Conservation (phyloP, 2,888 invertebrate species). For the Autographa pulchrina region DNA sequence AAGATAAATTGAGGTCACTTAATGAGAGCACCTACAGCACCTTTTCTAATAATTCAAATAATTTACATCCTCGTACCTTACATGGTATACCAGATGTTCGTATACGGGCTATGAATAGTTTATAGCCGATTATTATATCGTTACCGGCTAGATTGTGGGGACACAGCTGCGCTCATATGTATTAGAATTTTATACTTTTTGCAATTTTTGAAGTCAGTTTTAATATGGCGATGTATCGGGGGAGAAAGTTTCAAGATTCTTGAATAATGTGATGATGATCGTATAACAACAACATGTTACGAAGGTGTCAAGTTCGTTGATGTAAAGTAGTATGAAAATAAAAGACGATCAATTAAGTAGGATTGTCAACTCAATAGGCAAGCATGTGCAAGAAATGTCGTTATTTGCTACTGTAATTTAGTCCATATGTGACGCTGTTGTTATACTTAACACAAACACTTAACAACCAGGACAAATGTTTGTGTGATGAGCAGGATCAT, state of each 20-base stretch:
- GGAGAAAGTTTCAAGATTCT: not conserved
- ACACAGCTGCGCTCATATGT: constrained; percentile 44
- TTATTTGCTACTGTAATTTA: too few species aligned
- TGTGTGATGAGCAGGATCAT: too few species aligned
- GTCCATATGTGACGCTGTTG: too few species aligned
- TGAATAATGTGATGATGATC: not conserved
- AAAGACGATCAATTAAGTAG: too few species aligned
- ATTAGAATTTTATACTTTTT: constrained; percentile 32
- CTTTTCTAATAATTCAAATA: constrained; percentile 25
- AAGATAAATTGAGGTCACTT: not conserved
- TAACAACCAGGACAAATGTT: too few species aligned
- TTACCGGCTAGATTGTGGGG: constrained; percentile 39
- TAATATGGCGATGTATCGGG: not conserved
- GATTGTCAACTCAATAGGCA: too few species aligned
- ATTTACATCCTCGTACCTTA: constrained; percentile 19
- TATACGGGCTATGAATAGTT: constrained; percentile 55
- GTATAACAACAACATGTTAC: not conserved
- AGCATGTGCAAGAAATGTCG: too few species aligned
- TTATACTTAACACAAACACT: too few species aligned
- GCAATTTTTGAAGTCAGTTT: constrained; percentile 20
- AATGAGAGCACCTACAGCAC: not conserved
- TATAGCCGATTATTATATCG: constrained; percentile 56
- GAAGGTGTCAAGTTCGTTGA: not conserved
- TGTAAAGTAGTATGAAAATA: too few species aligned
- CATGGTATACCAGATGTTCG: constrained; percentile 51